Conservation (phyloP, 2,797 vertebrate genomes). For the Botia almorhae region DNA sequence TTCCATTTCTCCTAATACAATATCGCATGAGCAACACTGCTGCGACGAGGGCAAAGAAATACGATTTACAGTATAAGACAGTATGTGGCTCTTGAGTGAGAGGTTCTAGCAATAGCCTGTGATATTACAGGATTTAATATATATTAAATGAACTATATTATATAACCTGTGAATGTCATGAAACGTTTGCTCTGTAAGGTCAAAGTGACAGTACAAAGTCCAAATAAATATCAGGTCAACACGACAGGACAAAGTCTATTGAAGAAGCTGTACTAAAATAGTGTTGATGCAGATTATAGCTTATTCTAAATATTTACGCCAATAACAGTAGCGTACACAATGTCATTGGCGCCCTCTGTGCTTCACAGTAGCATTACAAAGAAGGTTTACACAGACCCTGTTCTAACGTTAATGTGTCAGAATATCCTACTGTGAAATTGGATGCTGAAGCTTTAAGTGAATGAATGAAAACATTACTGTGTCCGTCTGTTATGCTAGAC, state of each 20-base stretch:
- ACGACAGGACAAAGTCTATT: too few species aligned
- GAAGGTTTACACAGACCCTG: background rate
- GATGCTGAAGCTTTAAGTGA: background rate
- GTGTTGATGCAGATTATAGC: background rate
- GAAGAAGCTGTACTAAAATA: background rate
- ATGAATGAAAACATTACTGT: constrained; percentile 19
- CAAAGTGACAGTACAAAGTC: too few species aligned
- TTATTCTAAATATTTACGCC: background rate
- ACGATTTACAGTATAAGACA: too few species aligned
- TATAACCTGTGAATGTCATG: too few species aligned
- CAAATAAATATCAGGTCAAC: too few species aligned
- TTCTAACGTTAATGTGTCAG: background rate
- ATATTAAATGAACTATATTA: too few species aligned
- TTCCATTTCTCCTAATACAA: background rate
- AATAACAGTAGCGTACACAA: background rate
- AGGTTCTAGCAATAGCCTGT: too few species aligned
- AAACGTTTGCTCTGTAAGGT: too few species aligned
- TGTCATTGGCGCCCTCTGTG: constrained; percentile 29
- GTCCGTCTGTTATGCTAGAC: background rate
- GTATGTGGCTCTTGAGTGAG: too few species aligned
- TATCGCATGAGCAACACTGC: background rate
- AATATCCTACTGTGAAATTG: constrained; percentile 8
- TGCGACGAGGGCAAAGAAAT: background rate
- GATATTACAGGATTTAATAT: too few species aligned
- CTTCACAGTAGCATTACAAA: background rate